A percentile compares a stretch with the other conserved stretches of the same genome.
Evolutionary conservation across 2,113 vertebrate species (phyloP).

Genomic region (Crypturellus undulatus): DNA sequence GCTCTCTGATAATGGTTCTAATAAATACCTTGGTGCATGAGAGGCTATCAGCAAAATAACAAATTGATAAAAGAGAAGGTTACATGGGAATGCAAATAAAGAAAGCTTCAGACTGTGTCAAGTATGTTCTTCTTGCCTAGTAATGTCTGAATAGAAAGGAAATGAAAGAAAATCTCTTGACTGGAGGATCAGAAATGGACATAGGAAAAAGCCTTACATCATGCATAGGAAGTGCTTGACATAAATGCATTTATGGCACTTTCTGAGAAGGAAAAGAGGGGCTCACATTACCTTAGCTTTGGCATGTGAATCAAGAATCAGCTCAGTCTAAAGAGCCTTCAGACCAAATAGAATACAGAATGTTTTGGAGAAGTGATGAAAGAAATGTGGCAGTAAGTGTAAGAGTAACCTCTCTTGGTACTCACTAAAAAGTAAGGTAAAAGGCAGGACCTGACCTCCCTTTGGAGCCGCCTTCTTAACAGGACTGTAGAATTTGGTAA

Average conservation of each 20-base stretch:
- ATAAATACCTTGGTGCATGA: conserved; percentile 61
- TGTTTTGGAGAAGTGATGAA: no score
- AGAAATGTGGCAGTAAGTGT: neutral
- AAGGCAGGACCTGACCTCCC: neutral
- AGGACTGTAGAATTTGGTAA: neutral
- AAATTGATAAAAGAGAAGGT: conserved; percentile 66
- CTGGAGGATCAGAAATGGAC: neutral
- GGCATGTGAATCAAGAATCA: neutral
- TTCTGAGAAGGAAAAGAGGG: neutral
- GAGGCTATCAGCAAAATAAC: conserved; percentile 65
- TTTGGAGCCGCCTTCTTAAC: neutral
- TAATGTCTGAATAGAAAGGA: conserved; percentile 38
- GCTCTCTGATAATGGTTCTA: conserved; percentile 62
- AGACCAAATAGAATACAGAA: neutral
- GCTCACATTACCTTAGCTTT: neutral
- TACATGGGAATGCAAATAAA: conserved; percentile 53
- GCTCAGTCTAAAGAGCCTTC: neutral
- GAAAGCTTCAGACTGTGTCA: conserved; percentile 25
- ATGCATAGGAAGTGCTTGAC: neutral
- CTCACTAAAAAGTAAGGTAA: no score
- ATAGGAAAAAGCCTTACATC: neutral
- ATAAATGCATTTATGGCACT: neutral
- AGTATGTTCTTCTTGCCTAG: conserved; percentile 32
- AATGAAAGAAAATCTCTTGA: conserved; percentile 41
- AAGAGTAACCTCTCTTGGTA: no score